Conservation (phyloP, 2,888 invertebrate genomes). For the Diadromus collaris region DNA sequence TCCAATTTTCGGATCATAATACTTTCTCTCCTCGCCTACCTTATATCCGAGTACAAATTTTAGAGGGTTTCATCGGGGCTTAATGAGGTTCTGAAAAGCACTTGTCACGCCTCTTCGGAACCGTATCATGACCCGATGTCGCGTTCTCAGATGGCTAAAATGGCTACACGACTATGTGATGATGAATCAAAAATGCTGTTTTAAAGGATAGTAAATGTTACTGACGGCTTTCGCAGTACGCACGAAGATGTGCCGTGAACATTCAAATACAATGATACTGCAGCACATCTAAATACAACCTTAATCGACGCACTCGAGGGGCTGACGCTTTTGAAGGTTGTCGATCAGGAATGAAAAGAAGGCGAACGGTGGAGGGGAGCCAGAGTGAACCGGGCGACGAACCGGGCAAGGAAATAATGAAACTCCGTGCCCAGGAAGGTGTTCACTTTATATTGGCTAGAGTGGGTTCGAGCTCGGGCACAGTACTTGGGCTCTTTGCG, state of each 20-base stretch:
- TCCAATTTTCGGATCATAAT: no score
- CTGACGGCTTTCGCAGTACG: background rate
- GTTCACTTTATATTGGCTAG: constrained; percentile 75
- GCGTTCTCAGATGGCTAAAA: no score
- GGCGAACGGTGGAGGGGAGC: constrained; percentile 35
- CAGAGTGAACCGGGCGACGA: constrained; percentile 47
- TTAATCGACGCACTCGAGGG: constrained; percentile 45
- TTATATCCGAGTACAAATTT: no score
- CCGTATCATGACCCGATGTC: no score
- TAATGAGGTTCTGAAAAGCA: no score
- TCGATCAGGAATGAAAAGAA: constrained; percentile 37
- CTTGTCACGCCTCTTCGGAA: no score
- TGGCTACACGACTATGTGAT: no score
- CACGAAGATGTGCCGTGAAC: background rate
- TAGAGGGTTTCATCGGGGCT: no score
- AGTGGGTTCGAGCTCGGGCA: constrained; percentile 64
- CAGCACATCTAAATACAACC: constrained; percentile 15
- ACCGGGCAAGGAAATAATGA: constrained; percentile 73
- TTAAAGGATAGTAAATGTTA: background rate
- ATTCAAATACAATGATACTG: constrained; percentile 5
- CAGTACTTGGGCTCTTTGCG: constrained; percentile 47
- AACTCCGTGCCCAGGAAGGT: constrained; percentile 73
- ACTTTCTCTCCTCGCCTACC: background rate
- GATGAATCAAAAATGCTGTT: background rate
- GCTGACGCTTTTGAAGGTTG: constrained; percentile 8